Conservation (phyloP, 2,797 vertebrate genomes). For the Chaunax sp. region DNA sequence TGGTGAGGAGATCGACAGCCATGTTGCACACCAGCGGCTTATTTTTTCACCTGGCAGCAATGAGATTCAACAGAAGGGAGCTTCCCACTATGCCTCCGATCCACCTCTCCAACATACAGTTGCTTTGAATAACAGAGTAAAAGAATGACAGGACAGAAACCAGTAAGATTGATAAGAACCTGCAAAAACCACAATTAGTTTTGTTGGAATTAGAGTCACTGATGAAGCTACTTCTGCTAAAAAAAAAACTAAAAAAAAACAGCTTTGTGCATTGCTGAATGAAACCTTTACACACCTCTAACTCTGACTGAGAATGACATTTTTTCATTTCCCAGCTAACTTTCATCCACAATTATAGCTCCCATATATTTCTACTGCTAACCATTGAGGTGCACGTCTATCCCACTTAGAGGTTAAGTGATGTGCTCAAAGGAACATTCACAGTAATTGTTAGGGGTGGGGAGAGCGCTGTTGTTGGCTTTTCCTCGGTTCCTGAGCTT, state of each 20-base stretch:
- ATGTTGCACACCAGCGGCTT: background rate
- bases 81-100: background rate
- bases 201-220: too few relatives aligned
- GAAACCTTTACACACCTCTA: background rate
- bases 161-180: too few relatives aligned
- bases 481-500: conserved; percentile 7
- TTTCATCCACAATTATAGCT: background rate
- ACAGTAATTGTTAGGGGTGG: conserved; percentile 15
- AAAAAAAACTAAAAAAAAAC: background rate
- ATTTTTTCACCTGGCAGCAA: background rate
- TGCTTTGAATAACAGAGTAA: too few relatives aligned
- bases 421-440: conserved; percentile 33
- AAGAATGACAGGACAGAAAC: too few relatives aligned
- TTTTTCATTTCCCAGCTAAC: too few relatives aligned
- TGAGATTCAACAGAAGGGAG: background rate
- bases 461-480: background rate
- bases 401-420: conserved; percentile 14
- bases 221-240: too few relatives aligned
- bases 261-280: background rate
- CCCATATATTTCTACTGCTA: background rate
- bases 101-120: background rate
- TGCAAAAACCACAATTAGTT: too few relatives aligned
- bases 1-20: background rate
- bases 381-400: background rate
- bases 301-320: too few relatives aligned